Base-by-base conservation (phyloP, 2,797 vertebrate species). In the Malacoraja senta region DNA sequence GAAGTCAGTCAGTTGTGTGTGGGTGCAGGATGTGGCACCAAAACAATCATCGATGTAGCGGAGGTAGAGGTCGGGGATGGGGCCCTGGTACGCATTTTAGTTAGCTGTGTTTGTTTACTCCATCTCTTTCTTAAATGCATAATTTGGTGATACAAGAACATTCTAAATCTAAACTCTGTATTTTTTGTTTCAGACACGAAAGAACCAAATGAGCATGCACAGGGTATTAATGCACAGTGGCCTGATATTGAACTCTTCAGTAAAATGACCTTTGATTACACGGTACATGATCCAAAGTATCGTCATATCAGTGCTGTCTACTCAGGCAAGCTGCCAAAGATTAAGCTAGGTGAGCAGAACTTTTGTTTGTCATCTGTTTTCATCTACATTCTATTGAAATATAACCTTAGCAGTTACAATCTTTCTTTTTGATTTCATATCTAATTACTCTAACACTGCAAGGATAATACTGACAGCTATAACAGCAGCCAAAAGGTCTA, bases 191-290 rank as follows among this genome's bases (percentile, higher is more conserved):
- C 93, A 97, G 96, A 94, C 94, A 94, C 94, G 65, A 94, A 96
- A 53, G 96, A 98, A 86, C 96, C 93, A 76, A 94, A 94, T 0
- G 96, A 96, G 80, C 94, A 95, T 63, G 95, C 94, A n/a, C 95
- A 96, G 93, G 95, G 96, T 0, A 95, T 95, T 91, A 96, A 96
- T 0, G 96, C 95, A 91, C 97, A 97, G 93, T 99, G 98, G 98
- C 99, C 99, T 0, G 98, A 99, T 94, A 96, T 99, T 29, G 98
- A 99, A 96, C 97, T 97, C 61, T 96, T 99, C 94, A 96, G 96
- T 94, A 98, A 98, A 95, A 96, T 98, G 95, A 94, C 97, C 93
- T 99, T 99, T 95, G 98, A 99, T 94, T 94, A 97, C 94, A 97
- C 95, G 35, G 97, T 98, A 74, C 96, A 96, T 65, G 98, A 99